Evolutionary conservation across 2,888 invertebrate species (phyloP).

Genomic region (Rhagonycha lutea): DNA sequence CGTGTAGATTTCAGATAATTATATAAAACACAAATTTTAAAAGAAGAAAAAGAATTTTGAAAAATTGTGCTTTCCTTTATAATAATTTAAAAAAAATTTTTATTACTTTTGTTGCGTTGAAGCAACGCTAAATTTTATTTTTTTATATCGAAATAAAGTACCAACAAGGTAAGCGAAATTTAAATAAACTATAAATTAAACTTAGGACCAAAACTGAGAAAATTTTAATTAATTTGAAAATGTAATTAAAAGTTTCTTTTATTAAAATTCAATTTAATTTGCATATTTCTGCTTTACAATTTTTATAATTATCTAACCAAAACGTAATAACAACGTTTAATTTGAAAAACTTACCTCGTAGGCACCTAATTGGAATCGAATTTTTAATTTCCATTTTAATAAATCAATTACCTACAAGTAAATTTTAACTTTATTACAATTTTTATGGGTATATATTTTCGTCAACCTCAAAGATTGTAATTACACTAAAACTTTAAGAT

Average conservation of each 20-base stretch:
- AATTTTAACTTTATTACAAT: too few species aligned
- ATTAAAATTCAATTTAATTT: neutral
- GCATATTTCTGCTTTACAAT: neutral
- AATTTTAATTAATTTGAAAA: neutral
- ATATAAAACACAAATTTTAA: too few species aligned
- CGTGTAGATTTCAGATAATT: too few species aligned
- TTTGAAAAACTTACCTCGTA: neutral
- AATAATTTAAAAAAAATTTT: neutral
- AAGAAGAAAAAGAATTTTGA: too few species aligned
- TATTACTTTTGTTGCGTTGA: neutral
- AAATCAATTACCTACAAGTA: neutral
- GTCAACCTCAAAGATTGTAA: neutral
- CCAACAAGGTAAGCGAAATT: neutral
- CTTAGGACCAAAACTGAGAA: neutral
- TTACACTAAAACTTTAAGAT: constrained; percentile 10
- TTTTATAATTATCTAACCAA: neutral
- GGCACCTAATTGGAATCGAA: neutral
- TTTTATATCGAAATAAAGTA: neutral
- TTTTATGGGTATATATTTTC: neutral
- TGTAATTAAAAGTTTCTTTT: neutral
- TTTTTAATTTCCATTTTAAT: neutral
- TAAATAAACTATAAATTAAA: neutral
- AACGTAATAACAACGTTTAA: neutral
- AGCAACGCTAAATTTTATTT: neutral
- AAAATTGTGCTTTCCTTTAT: too few species aligned